Percentiles rank a stretch among this genome's conserved stretches.
Conservation (phyloP, 1,140 invertebrate genomes). For the Caenorhabditis tropicalis region DNA sequence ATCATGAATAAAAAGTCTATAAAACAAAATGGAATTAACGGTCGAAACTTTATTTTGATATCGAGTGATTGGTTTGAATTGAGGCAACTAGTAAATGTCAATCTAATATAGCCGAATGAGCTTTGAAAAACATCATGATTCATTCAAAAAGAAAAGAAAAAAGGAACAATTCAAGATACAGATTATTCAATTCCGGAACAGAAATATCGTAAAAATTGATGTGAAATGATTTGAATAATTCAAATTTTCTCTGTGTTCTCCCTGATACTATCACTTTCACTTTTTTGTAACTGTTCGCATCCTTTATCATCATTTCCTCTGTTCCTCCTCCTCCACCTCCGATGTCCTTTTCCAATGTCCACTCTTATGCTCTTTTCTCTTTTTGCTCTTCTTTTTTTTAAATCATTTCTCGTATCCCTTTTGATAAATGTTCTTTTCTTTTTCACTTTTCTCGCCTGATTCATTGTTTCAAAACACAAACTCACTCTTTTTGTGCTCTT, state of each 20-base stretch:
- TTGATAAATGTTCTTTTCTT: constrained; percentile 23
- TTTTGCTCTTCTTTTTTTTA: too few species aligned
- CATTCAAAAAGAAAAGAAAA: too few species aligned
- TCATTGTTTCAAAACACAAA: background rate
- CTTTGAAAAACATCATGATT: too few species aligned
- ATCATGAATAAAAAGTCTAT: too few species aligned
- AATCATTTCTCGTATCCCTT: constrained; percentile 1
- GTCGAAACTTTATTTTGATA: too few species aligned
- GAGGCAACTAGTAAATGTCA: too few species aligned
- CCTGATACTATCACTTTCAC: background rate
- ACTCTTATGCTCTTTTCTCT: background rate
- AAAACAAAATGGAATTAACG: too few species aligned
- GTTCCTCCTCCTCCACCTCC: background rate
- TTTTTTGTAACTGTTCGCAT: background rate
- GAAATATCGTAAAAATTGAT: background rate
- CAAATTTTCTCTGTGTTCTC: background rate
- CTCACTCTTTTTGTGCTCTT: background rate
- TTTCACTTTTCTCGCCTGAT: background rate
- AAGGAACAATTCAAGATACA: too few species aligned
- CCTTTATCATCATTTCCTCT: background rate
- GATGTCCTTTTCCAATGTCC: too few species aligned
- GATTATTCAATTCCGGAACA: too few species aligned
- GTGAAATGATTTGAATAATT: background rate
- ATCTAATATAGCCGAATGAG: too few species aligned
- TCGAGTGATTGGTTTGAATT: too few species aligned